phyloP scores from a whole-genome alignment of 2,888 invertebrate species.

The Nudaria mundana region DNA sequence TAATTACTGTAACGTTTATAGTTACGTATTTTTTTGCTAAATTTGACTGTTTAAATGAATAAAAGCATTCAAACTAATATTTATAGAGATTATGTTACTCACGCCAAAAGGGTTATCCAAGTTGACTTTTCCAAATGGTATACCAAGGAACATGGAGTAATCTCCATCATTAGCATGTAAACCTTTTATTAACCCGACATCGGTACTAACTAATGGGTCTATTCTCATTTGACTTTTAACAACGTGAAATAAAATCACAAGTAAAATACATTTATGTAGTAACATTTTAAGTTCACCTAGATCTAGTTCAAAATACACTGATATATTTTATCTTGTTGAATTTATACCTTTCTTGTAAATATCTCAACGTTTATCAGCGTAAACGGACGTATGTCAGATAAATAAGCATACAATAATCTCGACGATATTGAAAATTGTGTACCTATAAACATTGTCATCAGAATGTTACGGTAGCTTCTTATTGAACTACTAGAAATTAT shows the following conservation, averaged over 20 bases:
- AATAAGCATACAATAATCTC: not conserved
- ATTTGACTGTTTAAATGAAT: no score
- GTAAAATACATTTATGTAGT: not conserved
- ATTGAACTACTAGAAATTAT: no score
- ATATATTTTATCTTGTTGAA: not conserved
- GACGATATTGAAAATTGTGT: no score
- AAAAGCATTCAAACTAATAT: no score
- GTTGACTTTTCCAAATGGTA: conserved; percentile 8
- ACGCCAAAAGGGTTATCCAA: conserved; percentile 10
- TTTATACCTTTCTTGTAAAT: not conserved
- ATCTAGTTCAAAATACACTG: not conserved
- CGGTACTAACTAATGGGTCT: conserved; percentile 34
- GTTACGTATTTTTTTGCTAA: no score
- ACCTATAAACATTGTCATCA: no score
- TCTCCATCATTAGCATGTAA: conserved; percentile 8
- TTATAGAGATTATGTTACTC: no score
- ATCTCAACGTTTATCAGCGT: not conserved
- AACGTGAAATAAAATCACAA: conserved; percentile 3
- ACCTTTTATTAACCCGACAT: conserved; percentile 9
- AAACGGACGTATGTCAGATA: not conserved
- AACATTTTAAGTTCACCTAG: conserved; percentile 3
- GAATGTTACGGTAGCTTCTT: no score
- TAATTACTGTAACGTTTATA: no score
- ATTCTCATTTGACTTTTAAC: conserved; percentile 11
- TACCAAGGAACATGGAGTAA: conserved; percentile 9